phyloP scores from a whole-genome alignment of 2,797 vertebrate genomes.

The Mycteria americana region DNA sequence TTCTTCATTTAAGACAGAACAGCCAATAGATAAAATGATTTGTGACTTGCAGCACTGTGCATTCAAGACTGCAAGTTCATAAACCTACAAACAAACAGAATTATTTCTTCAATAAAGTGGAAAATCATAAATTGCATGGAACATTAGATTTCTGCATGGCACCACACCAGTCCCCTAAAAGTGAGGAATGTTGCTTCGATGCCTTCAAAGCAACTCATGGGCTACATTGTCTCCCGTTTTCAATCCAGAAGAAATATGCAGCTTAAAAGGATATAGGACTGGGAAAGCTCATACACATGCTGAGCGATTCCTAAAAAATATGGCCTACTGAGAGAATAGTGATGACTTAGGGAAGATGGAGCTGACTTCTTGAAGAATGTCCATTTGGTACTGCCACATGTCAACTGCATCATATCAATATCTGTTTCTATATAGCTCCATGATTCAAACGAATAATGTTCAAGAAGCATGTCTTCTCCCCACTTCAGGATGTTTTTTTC shows the following conservation, averaged over 20 bases:
- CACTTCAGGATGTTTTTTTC: background rate
- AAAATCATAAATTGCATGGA: constrained; percentile 13
- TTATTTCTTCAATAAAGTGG: constrained; percentile 14
- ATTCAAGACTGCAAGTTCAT: background rate
- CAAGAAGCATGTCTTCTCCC: background rate
- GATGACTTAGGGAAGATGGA: background rate
- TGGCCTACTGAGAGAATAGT: background rate
- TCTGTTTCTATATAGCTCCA: background rate
- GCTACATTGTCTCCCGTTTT: background rate
- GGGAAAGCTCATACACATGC: background rate
- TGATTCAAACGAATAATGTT: background rate
- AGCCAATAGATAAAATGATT: background rate
- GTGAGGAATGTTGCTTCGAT: background rate
- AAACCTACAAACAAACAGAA: background rate
- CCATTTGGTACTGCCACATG: background rate
- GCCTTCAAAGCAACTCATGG: background rate
- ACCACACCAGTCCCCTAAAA: background rate
- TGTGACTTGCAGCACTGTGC: background rate
- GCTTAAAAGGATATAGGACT: background rate
- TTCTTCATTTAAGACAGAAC: background rate
- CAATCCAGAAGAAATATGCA: background rate
- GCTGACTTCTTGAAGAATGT: background rate
- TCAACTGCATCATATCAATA: background rate
- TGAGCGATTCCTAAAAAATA: background rate
- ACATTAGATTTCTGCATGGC: background rate